These are phyloP conservation scores for Sternarchorhynchus goeldii DNA, from an alignment of 2,797 vertebrate genomes.

Conservation along the genomic window DNA sequence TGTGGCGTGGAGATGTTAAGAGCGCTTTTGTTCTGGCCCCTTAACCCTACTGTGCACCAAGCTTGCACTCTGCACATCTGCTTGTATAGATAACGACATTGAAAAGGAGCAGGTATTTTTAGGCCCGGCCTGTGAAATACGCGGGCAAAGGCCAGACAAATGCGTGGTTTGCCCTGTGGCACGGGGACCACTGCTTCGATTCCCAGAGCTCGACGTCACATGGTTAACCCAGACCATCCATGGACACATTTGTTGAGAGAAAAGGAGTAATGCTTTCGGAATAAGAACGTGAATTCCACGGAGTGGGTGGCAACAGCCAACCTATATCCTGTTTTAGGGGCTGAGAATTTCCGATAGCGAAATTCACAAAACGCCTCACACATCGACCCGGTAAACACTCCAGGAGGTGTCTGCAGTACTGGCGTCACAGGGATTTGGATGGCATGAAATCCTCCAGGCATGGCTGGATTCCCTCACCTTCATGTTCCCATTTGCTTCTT, in stretches of 20 bases:
- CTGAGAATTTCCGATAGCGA: constrained; percentile 10
- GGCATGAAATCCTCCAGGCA: constrained; percentile 32
- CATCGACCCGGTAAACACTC: constrained; percentile 33
- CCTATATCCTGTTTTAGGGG: constrained; percentile 18
- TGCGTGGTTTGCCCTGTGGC: constrained; percentile 2
- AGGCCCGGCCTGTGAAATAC: constrained; percentile 14
- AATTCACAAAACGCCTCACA: constrained; percentile 32
- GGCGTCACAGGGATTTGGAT: constrained; percentile 35
- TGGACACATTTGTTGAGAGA: constrained; percentile 24
- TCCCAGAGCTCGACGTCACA: constrained; percentile 1
- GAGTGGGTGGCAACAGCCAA: constrained; percentile 36
- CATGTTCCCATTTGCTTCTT: background rate
- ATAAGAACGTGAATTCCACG: constrained; percentile 21
- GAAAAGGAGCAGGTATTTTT: constrained; percentile 35
- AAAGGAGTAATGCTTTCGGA: constrained; percentile 33
- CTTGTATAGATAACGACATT: constrained; percentile 38
- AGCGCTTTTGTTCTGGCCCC: constrained; percentile 39
- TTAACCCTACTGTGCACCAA: constrained; percentile 32
- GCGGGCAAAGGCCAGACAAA: background rate
- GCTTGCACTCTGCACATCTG: constrained; percentile 40
- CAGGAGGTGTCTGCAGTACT: constrained; percentile 35
- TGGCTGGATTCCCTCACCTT: constrained; percentile 23
- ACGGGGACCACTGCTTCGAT: constrained; percentile 27
- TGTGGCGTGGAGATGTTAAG: constrained; percentile 25
- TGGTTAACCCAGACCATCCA: constrained; percentile 36